Conservation (phyloP, 2,797 vertebrate species). For the Anableps anableps region DNA sequence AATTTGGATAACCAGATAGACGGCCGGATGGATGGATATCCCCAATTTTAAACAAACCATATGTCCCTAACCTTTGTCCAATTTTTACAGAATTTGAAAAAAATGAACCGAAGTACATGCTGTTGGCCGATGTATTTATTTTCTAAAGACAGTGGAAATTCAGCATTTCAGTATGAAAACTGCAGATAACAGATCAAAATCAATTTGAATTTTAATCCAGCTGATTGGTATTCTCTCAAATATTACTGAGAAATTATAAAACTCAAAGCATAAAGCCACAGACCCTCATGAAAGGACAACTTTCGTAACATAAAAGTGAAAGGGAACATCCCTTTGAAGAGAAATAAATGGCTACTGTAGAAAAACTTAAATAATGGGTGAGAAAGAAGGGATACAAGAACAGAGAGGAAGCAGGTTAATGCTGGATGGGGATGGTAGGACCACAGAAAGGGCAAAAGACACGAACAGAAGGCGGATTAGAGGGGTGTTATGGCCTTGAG, state of each 20-base stretch:
- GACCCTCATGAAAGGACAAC: slow-evolving; percentile 5
- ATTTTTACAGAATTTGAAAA: not conserved
- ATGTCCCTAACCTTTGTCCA: not conserved
- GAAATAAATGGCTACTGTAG: slow-evolving; percentile 13
- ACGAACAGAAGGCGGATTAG: slow-evolving; percentile 69
- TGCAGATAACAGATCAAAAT: not conserved
- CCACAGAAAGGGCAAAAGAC: slow-evolving; percentile 61
- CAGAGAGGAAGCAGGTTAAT: slow-evolving; percentile 31
- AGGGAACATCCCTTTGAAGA: slow-evolving; percentile 5
- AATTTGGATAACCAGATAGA: not conserved
- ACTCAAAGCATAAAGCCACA: not conserved
- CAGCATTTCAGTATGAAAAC: not conserved
- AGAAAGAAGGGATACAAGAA: slow-evolving; percentile 22
- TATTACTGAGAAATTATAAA: not conserved
- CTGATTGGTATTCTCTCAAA: not conserved
- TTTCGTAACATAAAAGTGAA: slow-evolving; percentile 17
- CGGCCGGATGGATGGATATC: no score
- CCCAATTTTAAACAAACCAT: no score
- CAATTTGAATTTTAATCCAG: not conserved
- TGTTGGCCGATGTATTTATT: not conserved
- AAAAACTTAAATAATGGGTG: slow-evolving; percentile 10
- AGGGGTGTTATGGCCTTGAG: slow-evolving; percentile 64
- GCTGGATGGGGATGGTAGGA: slow-evolving; percentile 60
- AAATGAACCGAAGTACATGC: not conserved
- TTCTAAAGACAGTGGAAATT: not conserved